A percentile compares a stretch with the other conserved stretches of the same genome.
These are phyloP conservation scores for Rhopalosiphum maidis DNA, from an alignment of 1,140 invertebrate genomes.

Conservation along the genomic window DNA sequence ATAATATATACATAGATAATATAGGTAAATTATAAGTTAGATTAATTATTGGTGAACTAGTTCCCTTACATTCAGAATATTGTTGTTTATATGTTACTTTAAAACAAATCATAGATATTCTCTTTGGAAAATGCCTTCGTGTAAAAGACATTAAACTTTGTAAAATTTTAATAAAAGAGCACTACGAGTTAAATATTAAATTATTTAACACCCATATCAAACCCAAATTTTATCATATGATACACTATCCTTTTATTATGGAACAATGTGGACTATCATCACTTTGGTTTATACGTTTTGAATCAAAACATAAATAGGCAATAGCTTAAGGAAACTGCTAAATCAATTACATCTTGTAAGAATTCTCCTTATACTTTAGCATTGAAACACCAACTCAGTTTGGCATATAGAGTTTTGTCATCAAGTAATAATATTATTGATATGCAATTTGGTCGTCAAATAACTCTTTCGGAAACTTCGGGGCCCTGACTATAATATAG, in stretches of 20 bases:
- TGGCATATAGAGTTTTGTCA: conserved; percentile 18
- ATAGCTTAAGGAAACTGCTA: conserved; percentile 17
- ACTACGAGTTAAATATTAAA: not conserved
- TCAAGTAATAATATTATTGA: not conserved
- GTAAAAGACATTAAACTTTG: not conserved
- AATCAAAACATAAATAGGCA: conserved; percentile 50
- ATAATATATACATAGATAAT: too few species aligned
- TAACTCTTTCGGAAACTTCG: not conserved
- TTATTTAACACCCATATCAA: conserved; percentile 12
- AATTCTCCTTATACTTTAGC: not conserved
- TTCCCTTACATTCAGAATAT: not conserved
- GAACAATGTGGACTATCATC: not conserved
- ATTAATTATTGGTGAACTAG: not conserved
- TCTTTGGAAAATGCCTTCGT: not conserved
- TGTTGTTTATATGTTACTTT: conserved; percentile 19
- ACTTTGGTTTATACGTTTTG: conserved; percentile 32
- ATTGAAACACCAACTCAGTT: conserved; percentile 3
- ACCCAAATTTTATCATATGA: conserved; percentile 36
- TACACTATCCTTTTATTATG: conserved; percentile 26
- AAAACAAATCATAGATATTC: not conserved
- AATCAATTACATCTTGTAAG: not conserved
- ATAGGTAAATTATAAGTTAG: not conserved
- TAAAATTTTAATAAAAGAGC: conserved; percentile 16
- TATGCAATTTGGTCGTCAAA: not conserved
- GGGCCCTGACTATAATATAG: not conserved